Evolutionary conservation across 2,113 vertebrate species (phyloP).

Genomic region (Monopterus albus): DNA sequence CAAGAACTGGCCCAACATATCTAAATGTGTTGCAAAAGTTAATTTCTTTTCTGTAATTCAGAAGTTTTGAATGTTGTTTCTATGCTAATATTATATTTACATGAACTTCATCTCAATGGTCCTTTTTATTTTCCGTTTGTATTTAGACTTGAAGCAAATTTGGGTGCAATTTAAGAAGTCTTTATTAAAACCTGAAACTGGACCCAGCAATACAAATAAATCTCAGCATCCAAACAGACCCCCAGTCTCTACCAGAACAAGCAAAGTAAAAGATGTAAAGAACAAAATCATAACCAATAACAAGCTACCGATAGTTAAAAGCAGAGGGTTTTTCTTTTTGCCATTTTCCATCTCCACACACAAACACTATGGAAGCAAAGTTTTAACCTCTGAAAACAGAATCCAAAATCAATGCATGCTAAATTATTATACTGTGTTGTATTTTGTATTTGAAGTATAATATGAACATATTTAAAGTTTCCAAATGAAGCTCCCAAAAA

Average conservation of each 20-base stretch:
- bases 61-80: constrained; percentile 47
- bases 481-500: constrained; percentile 14
- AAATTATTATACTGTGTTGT: constrained; percentile 50
- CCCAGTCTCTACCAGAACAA: constrained; percentile 11
- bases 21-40: not conserved
- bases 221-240: constrained; percentile 6
- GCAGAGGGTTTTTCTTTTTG: not conserved
- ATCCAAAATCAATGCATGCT: constrained; percentile 7
- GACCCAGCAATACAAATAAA: constrained; percentile 15
- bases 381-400: constrained; percentile 39
- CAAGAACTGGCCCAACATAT: not conserved
- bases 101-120: too few species aligned
- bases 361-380: constrained; percentile 12
- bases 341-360: not conserved
- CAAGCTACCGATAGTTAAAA: constrained; percentile 21
- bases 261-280: constrained; percentile 4
- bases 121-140: constrained; percentile 3
- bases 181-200: constrained; percentile 67
- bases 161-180: constrained; percentile 9
- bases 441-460: constrained; percentile 5
- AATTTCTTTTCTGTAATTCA: too few species aligned
- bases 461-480: too few species aligned
- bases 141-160: constrained; percentile 4
- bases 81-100: constrained; percentile 49
- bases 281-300: constrained; percentile 5